Evolutionary conservation across 2,113 vertebrate species (phyloP), one percentile per base, ranked within the genome.

Genomic region (Proterorhinus semilunaris): DNA sequence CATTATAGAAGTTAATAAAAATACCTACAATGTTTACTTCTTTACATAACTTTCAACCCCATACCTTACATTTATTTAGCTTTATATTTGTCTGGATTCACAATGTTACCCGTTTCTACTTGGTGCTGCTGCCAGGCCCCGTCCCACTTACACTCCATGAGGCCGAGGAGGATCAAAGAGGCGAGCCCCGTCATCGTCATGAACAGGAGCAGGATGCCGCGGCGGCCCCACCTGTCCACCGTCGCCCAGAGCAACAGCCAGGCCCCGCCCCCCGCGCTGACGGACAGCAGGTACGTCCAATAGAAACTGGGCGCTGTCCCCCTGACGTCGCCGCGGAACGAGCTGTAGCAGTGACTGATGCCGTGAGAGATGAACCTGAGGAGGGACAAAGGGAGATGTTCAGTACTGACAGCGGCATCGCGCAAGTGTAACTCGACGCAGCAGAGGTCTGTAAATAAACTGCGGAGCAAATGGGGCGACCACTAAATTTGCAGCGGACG

Each of bases 301-400:
- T 96, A 96, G 91, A 96, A 94, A 70, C 93, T 93, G 6, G 94
- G 91, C 57, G 86, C 78, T 0, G 88, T 87, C 76, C 93, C 93
- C 83, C 88, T 85, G 80, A 93, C 91, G 21, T 93, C 92, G 10
- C 91, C 86, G 1, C 94, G 92, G 87, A 94, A 94, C 5, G 94
- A 94, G 82, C 93, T 94, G 89, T 96, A 96, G 66, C 95, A 96
- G 88, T 95, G 94, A 86, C 92, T 92, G 58, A 96, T 95, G 87
- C 94, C 95, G 0, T 96, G 95, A 74, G 95, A 94, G 74, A 96
- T 96, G 77, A 96, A 96, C 61, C 95, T 96, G 90, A 58, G 45
- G 43, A 51, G 70, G 45, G 49, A 17, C 17, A 68, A 36, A 27
- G 53, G 5, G 55, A 3, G 21, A 6, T 10, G 27, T 27, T 27